phyloP scores from a whole-genome alignment of 2,113 vertebrate species.

The Vicugna pacos region DNA sequence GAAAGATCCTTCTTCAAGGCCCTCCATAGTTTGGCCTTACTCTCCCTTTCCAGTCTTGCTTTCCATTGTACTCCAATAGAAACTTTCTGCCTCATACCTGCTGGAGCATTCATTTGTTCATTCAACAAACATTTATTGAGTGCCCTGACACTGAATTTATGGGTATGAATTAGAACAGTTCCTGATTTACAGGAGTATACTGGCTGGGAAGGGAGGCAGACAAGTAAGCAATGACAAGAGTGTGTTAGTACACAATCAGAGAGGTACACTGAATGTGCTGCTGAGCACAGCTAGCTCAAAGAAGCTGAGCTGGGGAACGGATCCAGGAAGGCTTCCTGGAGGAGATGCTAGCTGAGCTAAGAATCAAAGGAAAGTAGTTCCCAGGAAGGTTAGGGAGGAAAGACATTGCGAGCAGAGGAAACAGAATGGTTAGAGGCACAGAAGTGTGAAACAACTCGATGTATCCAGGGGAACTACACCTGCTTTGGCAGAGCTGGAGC shows the following conservation, averaged over 20 bases:
- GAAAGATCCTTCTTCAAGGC: constrained; percentile 11
- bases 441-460: not conserved
- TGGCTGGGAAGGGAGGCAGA: not conserved
- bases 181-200: constrained; percentile 6
- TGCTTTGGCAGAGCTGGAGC: not conserved
- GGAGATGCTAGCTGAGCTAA: not conserved
- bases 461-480: not conserved
- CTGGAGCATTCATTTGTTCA: not conserved
- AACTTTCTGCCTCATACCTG: not conserved
- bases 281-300: not conserved
- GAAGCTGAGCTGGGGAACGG: not conserved
- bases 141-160: not conserved
- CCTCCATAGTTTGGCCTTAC: not conserved
- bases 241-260: not conserved
- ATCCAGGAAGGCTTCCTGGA: constrained; percentile 15
- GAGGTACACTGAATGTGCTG: not conserved
- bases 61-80: not conserved
- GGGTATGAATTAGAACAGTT: not conserved
- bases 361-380: not conserved
- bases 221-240: not conserved
- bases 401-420: not conserved
- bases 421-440: not conserved
- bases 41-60: not conserved
- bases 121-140: not conserved
- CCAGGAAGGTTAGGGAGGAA: not conserved